Conservation (phyloP, 2,797 vertebrate genomes). For the Protonibea diacanthus region DNA sequence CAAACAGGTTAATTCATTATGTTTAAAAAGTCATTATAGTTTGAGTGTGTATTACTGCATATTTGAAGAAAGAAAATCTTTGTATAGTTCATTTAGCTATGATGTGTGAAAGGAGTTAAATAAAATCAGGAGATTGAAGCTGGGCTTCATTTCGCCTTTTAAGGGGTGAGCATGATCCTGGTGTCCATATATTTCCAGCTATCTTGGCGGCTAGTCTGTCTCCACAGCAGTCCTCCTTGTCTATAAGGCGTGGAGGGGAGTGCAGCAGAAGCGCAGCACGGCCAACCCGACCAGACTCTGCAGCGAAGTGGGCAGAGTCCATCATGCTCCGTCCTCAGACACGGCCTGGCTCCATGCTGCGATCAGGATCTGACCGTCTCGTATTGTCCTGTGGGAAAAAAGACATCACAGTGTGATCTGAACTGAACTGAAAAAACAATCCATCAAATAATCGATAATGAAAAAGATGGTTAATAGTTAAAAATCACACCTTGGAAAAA, state of each 20-base stretch:
- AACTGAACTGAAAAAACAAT: neutral
- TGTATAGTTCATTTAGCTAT: neutral
- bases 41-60: neutral
- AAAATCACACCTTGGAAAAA: neutral
- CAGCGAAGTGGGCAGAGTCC: slow-evolving; percentile 93
- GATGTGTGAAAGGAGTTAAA: neutral
- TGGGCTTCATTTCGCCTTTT: slow-evolving; percentile 81
- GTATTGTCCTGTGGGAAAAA: slow-evolving; percentile 81
- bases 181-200: slow-evolving; percentile 92
- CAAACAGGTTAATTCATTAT: neutral
- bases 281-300: slow-evolving; percentile 87
- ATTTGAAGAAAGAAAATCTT: neutral
- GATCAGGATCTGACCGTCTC: slow-evolving; percentile 86
- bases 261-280: slow-evolving; percentile 89
- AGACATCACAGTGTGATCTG: neutral
- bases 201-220: slow-evolving; percentile 91
- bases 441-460: neutral
- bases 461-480: neutral
- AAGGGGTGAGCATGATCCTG: slow-evolving; percentile 87
- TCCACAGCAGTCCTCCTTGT: slow-evolving; percentile 87
- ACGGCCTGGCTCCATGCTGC: slow-evolving; percentile 86
- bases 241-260: slow-evolving; percentile 85
- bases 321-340: slow-evolving; percentile 87
- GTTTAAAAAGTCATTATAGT: too few relatives aligned
- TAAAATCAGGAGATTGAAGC: neutral